phyloP scores from a whole-genome alignment of 2,113 vertebrate species.

The Alouatta palliata region DNA sequence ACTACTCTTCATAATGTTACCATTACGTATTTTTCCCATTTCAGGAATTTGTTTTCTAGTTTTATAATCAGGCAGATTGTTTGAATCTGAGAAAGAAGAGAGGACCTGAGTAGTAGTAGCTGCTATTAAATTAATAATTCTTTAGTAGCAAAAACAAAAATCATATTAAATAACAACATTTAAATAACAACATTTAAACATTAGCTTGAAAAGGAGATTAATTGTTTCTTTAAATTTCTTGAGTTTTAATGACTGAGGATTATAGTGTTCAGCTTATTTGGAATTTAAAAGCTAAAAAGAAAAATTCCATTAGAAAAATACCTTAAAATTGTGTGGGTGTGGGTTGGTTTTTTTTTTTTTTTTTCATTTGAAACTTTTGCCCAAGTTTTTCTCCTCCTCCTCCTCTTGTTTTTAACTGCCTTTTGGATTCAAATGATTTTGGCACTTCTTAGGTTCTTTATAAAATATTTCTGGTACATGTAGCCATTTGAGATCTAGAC shows the following conservation, averaged over 20 bases:
- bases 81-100: background rate
- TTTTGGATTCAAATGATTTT: slow-evolving; percentile 31
- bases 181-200: slow-evolving; percentile 47
- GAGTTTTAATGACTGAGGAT: slow-evolving; percentile 19
- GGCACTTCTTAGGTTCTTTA: background rate
- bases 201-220: background rate
- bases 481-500: slow-evolving; percentile 32
- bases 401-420: background rate
- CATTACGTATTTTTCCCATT: background rate
- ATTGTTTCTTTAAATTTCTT: background rate
- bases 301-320: background rate
- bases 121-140: background rate
- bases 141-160: slow-evolving; percentile 21
- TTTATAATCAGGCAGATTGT: background rate
- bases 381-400: background rate
- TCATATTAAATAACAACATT: slow-evolving; percentile 8
- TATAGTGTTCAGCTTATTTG: background rate
- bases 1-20: background rate
- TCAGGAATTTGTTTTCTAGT: background rate
- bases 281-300: background rate
- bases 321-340: background rate
- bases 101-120: background rate
- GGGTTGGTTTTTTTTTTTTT: background rate
- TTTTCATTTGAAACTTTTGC: background rate
- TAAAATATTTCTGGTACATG: background rate